phyloP scores from a whole-genome alignment of 2,888 invertebrate species.

The Drosophila setosimentum region DNA sequence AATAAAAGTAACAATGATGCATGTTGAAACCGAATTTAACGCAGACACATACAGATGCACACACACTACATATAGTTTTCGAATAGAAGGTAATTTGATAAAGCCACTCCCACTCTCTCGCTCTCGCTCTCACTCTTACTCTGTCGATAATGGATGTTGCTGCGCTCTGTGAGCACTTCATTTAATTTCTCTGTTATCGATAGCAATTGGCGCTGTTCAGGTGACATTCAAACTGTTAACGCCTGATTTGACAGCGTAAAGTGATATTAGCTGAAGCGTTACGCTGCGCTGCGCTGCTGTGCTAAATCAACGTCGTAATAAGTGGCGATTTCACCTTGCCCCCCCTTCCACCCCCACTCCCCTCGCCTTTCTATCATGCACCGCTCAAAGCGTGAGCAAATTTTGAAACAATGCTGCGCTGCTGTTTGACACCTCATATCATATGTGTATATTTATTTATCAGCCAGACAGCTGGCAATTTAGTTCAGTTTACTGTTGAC shows the following conservation, averaged over 20 bases:
- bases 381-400: conserved; percentile 55
- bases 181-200: conserved; percentile 6
- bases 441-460: conserved; percentile 46
- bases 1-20: neutral
- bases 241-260: conserved; percentile 40
- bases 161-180: neutral
- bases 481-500: conserved; percentile 52
- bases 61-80: neutral
- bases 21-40: neutral
- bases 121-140: neutral
- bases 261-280: conserved; percentile 16
- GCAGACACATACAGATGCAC: neutral
- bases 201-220: conserved; percentile 23
- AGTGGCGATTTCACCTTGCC: conserved; percentile 54
- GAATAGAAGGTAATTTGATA: neutral
- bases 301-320: conserved; percentile 41
- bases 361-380: conserved; percentile 7
- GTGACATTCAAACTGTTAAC: conserved; percentile 41
- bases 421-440: conserved; percentile 62
- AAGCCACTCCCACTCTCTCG: neutral
- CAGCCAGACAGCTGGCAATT: conserved; percentile 64
- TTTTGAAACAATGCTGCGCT: conserved; percentile 59
- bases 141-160: conserved; percentile 4
- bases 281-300: conserved; percentile 24
- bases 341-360: conserved; percentile 26